A percentile compares a stretch with the other conserved stretches of the same genome.
Conservation (phyloP, 2,113 vertebrate species). For the Arothron firmamentum region DNA sequence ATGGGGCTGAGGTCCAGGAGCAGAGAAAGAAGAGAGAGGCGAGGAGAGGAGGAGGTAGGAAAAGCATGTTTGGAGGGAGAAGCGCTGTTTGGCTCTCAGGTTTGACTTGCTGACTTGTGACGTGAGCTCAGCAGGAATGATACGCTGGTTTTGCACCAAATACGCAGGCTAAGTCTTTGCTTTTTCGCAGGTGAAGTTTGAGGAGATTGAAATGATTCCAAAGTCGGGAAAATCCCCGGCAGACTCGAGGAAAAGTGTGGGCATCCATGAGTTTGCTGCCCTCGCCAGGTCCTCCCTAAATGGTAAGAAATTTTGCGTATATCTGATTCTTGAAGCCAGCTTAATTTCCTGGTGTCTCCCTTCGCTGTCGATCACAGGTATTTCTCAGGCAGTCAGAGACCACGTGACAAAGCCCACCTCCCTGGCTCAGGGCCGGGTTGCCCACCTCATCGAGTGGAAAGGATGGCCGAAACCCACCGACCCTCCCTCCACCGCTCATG, state of each 20-base stretch:
- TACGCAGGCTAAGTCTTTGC: background rate
- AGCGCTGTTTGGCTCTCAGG: background rate
- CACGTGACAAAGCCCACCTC: constrained; percentile 97
- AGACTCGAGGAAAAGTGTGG: constrained; percentile 83
- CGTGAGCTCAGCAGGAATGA: no score
- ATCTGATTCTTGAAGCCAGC: background rate
- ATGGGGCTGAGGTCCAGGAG: constrained; percentile 48
- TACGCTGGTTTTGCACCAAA: background rate
- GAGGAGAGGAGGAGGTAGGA: constrained; percentile 38
- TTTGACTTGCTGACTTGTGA: no score
- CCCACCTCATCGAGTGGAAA: constrained; percentile 98
- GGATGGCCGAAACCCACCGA: constrained; percentile 92
- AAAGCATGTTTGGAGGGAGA: background rate
- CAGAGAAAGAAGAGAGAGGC: constrained; percentile 37
- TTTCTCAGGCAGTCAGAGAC: constrained; percentile 96
- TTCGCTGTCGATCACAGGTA: constrained; percentile 69
- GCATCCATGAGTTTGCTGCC: constrained; percentile 95
- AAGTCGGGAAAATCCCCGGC: constrained; percentile 81
- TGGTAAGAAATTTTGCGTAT: constrained; percentile 68
- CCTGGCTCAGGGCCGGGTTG: constrained; percentile 95
- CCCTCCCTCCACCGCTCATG: constrained; percentile 78
- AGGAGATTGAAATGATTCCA: constrained; percentile 96
- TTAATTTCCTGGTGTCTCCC: background rate
- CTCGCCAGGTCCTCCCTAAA: constrained; percentile 94
- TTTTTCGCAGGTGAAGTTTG: constrained; percentile 85